Evolutionary conservation across 2,888 invertebrate species (phyloP), one percentile per base, ranked within the genome.

Genomic region (Aphrophora alni): DNA sequence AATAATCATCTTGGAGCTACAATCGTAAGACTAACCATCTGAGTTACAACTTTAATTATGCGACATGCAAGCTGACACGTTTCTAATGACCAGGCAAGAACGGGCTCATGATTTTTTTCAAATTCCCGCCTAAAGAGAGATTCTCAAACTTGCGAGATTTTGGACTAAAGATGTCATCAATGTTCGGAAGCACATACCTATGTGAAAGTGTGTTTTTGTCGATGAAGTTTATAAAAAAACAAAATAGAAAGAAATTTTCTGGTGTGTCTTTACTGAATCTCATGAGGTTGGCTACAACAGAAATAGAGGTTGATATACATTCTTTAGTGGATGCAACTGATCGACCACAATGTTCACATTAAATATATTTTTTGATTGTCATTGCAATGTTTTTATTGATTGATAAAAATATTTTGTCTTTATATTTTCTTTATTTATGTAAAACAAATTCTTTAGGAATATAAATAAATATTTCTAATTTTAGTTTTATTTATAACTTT

Each of bases 91-190:
- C 44, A 7, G 44, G 44, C 44, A 44, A 14, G 44, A 44, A 44
- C 3, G 12, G 44, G 44, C 12, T 14, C 44, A 44, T 44, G 17
- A 33, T 33, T 14, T n/a, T 44, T 44, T 44, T 44, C 10, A 44
- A 44, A 44, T 44, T 44, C 7, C 44, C 12, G 10, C 14, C 44
- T 44, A 44, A 44, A 21, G 70, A 70, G 70, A 70, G 17, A 70
- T 70, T 70, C 70, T n/a, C 17, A 70, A 70, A 70, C 17, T 70
- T 70, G 25, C 70, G 24, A 70, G 27, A 70, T 70, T 70, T 70
- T 26, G 12, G 24, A 70, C 70, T 70, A 21, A 70, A 70, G 17
- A 25, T 70, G 70, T 21, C 70, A 70, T 70, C 27, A 70, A 70
- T 26, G 70, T 70, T 70, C 24, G 24, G 70, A 70, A 70, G 26